Conservation (phyloP, 2,797 vertebrate genomes). For the Numenius phaeopus region DNA sequence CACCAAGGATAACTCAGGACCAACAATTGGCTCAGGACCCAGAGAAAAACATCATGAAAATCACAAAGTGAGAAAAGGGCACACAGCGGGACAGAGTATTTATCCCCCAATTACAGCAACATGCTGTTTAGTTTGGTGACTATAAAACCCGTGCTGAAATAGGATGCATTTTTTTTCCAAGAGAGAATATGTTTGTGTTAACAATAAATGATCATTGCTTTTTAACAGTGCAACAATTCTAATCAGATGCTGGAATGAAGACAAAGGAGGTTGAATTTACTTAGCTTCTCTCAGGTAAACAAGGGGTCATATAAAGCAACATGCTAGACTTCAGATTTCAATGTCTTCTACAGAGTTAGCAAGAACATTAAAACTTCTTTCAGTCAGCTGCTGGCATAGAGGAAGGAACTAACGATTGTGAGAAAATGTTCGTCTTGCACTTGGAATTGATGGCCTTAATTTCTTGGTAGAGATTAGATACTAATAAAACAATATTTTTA, state of each 20-base stretch:
- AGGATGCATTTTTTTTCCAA: neutral
- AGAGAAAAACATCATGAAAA: neutral
- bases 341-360: neutral
- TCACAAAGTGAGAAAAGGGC: neutral
- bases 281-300: neutral
- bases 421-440: neutral
- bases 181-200: neutral
- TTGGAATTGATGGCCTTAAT: neutral
- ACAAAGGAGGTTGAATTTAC: neutral
- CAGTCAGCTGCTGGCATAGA: neutral
- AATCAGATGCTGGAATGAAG: neutral
- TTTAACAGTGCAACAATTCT: neutral
- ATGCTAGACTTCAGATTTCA: neutral
- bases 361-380: neutral
- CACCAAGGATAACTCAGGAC: neutral
- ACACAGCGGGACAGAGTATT: neutral
- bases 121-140: neutral
- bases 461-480: slow-evolving; percentile 31
- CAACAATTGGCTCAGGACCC: neutral
- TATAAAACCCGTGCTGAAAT: neutral
- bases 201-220: neutral
- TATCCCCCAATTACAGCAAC: neutral
- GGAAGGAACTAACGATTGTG: neutral
- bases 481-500: slow-evolving; percentile 1
- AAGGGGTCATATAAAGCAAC: neutral